These are phyloP conservation scores for Pemphigus obesinymphae DNA, from an alignment of 1,140 invertebrate species.

Conservation along the genomic window DNA sequence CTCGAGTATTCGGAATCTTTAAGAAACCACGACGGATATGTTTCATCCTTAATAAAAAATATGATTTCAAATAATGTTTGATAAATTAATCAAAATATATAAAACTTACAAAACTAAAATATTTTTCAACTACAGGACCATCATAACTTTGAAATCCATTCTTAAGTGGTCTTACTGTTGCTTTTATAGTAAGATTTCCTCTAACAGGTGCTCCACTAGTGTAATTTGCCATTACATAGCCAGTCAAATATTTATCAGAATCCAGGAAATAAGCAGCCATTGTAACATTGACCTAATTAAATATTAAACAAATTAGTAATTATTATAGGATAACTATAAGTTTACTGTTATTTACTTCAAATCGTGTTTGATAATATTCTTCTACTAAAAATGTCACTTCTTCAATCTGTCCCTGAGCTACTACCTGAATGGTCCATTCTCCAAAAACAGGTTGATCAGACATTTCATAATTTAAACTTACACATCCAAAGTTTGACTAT, in stretches of 20 bases:
- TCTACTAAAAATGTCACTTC: slow-evolving; percentile 82
- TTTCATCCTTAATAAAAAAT: slow-evolving; percentile 58
- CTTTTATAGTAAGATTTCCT: slow-evolving; percentile 81
- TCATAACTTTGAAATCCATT: slow-evolving; percentile 33
- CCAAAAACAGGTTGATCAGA: slow-evolving; percentile 89
- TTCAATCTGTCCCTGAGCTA: slow-evolving; percentile 81
- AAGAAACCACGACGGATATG: slow-evolving; percentile 70
- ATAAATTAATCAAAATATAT: slow-evolving; percentile 20
- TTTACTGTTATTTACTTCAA: slow-evolving; percentile 58
- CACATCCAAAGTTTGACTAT: slow-evolving; percentile 82
- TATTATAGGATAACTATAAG: background rate
- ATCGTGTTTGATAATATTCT: slow-evolving; percentile 90
- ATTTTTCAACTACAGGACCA: slow-evolving; percentile 58
- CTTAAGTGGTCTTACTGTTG: slow-evolving; percentile 65
- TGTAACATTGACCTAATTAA: slow-evolving; percentile 79
- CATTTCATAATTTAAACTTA: slow-evolving; percentile 82
- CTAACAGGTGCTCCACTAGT: slow-evolving; percentile 76
- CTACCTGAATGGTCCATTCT: slow-evolving; percentile 83
- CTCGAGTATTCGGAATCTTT: slow-evolving; percentile 43
- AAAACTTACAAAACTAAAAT: slow-evolving; percentile 66
- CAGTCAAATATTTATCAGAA: slow-evolving; percentile 73
- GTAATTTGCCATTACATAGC: slow-evolving; percentile 88
- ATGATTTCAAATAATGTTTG: background rate
- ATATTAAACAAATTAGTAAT: slow-evolving; percentile 16
- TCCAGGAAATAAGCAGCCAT: slow-evolving; percentile 91